Conservation (phyloP, 1,140 invertebrate genomes). For the Drosophila lini region DNA sequence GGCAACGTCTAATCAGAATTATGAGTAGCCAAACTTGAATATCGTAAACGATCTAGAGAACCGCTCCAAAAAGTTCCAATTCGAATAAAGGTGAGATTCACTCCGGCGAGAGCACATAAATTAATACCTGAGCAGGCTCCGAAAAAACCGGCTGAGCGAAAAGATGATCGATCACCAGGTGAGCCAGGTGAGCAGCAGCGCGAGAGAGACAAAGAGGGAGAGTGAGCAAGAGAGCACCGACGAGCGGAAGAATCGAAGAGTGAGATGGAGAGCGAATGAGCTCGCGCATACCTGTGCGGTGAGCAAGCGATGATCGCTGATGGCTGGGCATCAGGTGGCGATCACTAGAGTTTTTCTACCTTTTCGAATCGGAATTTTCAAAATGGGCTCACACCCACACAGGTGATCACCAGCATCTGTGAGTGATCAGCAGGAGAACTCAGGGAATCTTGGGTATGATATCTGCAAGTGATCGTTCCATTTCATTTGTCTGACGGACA, state of each 20-base stretch:
- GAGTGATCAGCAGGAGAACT: constrained; percentile 8
- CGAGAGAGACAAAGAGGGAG: constrained; percentile 7
- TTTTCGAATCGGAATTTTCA: constrained; percentile 48
- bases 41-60: constrained; percentile 64
- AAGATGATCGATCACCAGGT: constrained; percentile 76
- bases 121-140: constrained; percentile 54
- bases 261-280: constrained; percentile 20
- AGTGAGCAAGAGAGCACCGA: constrained; percentile 1
- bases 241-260: constrained; percentile 17
- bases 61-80: constrained; percentile 59
- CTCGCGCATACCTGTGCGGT: constrained; percentile 55
- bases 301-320: constrained; percentile 21
- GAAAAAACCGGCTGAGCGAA: constrained; percentile 64
- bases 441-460: not conserved
- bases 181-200: constrained; percentile 33
- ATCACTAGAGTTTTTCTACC: constrained; percentile 17
- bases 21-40: constrained; percentile 47
- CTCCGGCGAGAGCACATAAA: constrained; percentile 66
- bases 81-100: constrained; percentile 78
- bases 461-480: constrained; percentile 11
- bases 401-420: not conserved
- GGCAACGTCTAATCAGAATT: constrained; percentile 45
- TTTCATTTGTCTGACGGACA: constrained; percentile 63
- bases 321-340: constrained; percentile 39
- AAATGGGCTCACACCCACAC: constrained; percentile 62